A percentile compares a stretch with the other conserved stretches of the same genome.
Evolutionary conservation across 2,113 vertebrate species (phyloP).

Genomic region (Chrysemys picta): DNA sequence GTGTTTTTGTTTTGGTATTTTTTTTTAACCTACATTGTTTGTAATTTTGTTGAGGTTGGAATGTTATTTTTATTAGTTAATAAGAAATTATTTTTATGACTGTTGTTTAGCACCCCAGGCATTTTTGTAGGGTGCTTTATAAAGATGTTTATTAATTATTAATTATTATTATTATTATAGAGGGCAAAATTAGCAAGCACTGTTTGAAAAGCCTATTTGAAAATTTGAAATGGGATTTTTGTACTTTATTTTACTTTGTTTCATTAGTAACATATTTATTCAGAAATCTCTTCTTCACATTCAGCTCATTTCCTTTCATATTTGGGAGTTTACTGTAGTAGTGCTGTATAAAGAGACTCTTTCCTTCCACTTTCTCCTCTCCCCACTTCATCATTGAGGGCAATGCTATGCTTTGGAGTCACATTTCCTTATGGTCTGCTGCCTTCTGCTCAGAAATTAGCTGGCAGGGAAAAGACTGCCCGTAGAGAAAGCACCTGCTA

Average conservation of each 20-base stretch:
- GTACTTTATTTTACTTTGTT: background rate
- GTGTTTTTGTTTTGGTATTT: background rate
- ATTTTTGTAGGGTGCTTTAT: background rate
- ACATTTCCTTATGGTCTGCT: background rate
- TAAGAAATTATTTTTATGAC: background rate
- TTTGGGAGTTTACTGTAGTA: background rate
- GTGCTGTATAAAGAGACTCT: background rate
- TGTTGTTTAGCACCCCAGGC: background rate
- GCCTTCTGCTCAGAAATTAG: background rate
- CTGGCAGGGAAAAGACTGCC: background rate
- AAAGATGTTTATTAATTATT: background rate
- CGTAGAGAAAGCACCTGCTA: background rate
- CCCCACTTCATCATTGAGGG: background rate
- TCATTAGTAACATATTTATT: background rate
- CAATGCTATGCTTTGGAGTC: background rate
- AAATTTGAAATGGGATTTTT: background rate
- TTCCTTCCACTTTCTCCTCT: background rate
- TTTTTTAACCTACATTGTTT: no score
- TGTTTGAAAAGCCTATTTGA: background rate
- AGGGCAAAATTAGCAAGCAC: background rate
- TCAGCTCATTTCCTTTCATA: background rate
- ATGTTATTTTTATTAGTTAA: background rate
- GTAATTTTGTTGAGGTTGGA: no score
- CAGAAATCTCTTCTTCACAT: background rate
- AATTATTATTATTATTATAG: background rate